Conservation (phyloP, 2,113 vertebrate genomes). For the Gavialis gangeticus region DNA sequence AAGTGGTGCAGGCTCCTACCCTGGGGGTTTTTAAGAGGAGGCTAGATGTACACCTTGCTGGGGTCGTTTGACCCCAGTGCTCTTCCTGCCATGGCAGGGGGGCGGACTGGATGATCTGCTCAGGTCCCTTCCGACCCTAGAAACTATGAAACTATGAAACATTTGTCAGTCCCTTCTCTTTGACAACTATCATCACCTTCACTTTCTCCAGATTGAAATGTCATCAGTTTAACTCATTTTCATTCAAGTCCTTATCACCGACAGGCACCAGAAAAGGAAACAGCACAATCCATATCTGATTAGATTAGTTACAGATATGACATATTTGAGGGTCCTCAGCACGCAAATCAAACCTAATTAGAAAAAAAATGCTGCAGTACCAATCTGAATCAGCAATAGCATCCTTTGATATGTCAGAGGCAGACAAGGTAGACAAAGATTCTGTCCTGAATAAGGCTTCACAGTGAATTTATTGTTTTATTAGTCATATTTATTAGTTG, state of each 20-base stretch:
- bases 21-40: too few species aligned
- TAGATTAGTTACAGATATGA: background rate
- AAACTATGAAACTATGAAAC: too few species aligned
- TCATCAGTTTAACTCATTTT: background rate
- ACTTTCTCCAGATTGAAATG: background rate
- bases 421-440: background rate
- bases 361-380: background rate
- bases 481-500: background rate
- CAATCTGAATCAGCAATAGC: background rate
- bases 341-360: background rate
- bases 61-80: too few species aligned
- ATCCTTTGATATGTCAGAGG: background rate
- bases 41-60: too few species aligned
- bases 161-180: background rate
- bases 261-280: background rate
- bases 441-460: background rate
- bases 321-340: background rate
- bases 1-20: too few species aligned
- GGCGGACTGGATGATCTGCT: too few species aligned
- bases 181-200: background rate
- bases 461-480: background rate
- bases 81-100: too few species aligned
- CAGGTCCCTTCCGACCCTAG: too few species aligned
- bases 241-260: background rate
- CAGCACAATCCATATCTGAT: background rate